Evolutionary conservation across 2,113 vertebrate species (phyloP).

Genomic region (Hucho hucho): DNA sequence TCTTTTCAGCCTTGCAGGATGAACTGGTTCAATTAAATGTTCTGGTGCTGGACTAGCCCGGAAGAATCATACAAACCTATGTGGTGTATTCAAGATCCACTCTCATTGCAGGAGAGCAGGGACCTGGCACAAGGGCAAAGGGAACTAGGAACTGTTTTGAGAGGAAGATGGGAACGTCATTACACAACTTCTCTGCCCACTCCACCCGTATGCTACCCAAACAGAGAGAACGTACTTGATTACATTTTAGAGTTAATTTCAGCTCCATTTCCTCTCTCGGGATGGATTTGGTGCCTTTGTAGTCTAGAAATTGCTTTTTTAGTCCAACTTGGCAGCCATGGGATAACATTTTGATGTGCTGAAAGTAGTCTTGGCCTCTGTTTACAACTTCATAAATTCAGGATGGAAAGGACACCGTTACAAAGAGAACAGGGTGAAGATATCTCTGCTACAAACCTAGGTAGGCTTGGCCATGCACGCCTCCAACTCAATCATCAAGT

Average conservation of each 20-base stretch:
- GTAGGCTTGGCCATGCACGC: too few species aligned
- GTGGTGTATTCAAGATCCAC: conserved; percentile 8
- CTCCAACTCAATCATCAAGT: too few species aligned
- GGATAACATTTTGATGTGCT: conserved; percentile 44
- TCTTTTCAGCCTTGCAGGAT: not conserved
- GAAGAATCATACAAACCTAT: not conserved
- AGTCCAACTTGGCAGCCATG: conserved; percentile 52
- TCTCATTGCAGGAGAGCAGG: conserved; percentile 32
- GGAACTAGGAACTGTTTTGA: conserved; percentile 35
- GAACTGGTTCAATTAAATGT: not conserved
- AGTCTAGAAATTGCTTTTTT: conserved; percentile 29
- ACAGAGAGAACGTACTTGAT: conserved; percentile 30
- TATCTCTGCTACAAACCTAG: too few species aligned
- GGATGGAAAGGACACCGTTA: conserved; percentile 38
- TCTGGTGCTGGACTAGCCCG: not conserved
- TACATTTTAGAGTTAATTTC: conserved; percentile 54
- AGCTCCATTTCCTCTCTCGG: conserved; percentile 49
- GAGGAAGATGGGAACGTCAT: conserved; percentile 56
- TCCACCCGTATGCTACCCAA: conserved; percentile 39
- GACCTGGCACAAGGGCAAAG: conserved; percentile 37
- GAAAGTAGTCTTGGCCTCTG: conserved; percentile 56
- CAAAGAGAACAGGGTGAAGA: not conserved
- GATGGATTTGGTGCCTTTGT: conserved; percentile 40
- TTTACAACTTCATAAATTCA: conserved; percentile 64
- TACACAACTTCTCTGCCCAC: conserved; percentile 33